Conservation (phyloP, 2,113 vertebrate species). For the Pachycephala philippinensis region DNA sequence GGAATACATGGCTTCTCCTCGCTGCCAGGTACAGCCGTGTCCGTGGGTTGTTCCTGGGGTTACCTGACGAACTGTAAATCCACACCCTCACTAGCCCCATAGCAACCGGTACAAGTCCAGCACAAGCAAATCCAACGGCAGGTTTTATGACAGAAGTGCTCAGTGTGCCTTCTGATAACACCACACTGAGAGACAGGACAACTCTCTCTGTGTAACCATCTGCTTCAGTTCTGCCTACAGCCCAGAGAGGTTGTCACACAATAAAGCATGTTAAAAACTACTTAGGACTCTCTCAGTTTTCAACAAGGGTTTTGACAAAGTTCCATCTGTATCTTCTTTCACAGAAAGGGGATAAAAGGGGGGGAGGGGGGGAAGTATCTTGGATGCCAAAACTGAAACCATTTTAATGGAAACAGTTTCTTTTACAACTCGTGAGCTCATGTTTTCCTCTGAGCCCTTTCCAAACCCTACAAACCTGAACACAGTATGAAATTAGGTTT, state of each 20-base stretch:
- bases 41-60: background rate
- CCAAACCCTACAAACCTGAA: background rate
- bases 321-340: background rate
- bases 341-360: background rate
- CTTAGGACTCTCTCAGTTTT: background rate
- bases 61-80: background rate
- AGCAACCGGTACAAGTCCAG: background rate
- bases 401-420: background rate
- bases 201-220: background rate
- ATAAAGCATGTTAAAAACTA: background rate
- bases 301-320: background rate
- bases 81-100: background rate
- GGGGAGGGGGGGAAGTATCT: background rate
- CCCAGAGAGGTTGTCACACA: fast-evolving
- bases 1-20: background rate
- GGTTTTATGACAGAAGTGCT: background rate
- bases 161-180: background rate
- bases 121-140: background rate
- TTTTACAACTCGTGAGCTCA: fast-evolving
- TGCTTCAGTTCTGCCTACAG: background rate
- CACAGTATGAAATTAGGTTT: background rate
- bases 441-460: background rate
- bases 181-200: background rate
- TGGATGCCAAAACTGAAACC: background rate
- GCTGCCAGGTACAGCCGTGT: background rate